Percentiles rank a stretch among this genome's conserved stretches.
phyloP scores from a whole-genome alignment of 2,888 invertebrate species.

The Eutolmus rufibarbis region DNA sequence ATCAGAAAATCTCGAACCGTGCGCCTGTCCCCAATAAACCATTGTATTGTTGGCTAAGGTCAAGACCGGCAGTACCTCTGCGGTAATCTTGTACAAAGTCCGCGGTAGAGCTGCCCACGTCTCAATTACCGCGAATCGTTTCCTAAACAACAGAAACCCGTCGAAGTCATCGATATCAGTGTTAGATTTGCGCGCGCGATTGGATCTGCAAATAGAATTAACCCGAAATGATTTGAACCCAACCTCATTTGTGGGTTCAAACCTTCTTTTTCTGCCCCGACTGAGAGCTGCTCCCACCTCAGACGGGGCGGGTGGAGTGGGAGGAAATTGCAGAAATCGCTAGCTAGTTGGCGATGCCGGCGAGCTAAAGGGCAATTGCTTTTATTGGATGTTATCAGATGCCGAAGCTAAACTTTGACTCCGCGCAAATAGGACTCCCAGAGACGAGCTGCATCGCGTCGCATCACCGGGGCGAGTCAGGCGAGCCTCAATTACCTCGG shows the following conservation, averaged over 20 bases:
- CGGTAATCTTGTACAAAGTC: not conserved
- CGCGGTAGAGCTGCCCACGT: not conserved
- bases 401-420: conserved; percentile 14
- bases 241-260: conserved; percentile 6
- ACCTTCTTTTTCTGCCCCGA: not conserved
- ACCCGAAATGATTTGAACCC: conserved; percentile 20
- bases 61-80: not conserved
- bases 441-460: not conserved
- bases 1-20: not conserved
- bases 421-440: not conserved
- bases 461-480: not conserved
- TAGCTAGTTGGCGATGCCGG: not conserved
- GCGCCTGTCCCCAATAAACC: not conserved
- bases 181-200: not conserved
- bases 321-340: not conserved
- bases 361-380: conserved; percentile 21
- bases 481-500: not conserved
- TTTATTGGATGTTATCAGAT: conserved; percentile 22
- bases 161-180: not conserved
- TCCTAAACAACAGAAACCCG: not conserved
- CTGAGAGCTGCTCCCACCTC: not conserved
- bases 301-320: not conserved
- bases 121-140: not conserved
- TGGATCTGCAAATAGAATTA: conserved; percentile 11
- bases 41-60: not conserved